Conservation (phyloP, 2,888 invertebrate genomes). For the Bellardia bayeri region DNA sequence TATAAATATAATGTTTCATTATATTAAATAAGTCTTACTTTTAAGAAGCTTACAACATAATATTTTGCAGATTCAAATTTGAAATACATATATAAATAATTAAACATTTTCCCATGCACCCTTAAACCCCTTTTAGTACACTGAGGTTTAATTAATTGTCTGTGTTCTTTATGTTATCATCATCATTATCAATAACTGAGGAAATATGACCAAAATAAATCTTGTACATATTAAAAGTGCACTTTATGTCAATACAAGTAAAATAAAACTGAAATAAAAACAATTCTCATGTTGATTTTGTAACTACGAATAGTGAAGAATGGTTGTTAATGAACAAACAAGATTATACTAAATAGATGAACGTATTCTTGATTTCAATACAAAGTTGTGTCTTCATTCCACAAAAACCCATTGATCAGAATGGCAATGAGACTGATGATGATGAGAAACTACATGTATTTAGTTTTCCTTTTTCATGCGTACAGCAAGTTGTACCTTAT, state of each 20-base stretch:
- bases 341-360: constrained; percentile 3
- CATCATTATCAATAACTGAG: constrained; percentile 50
- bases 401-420: constrained; percentile 45
- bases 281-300: constrained; percentile 55
- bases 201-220: constrained; percentile 53
- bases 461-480: constrained; percentile 49
- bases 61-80: no score
- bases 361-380: constrained; percentile 21
- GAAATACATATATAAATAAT: no score
- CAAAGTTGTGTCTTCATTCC: constrained; percentile 37
- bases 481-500: constrained; percentile 41
- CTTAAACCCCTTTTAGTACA: neutral
- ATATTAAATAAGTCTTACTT: no score
- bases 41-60: no score
- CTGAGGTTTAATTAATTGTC: constrained; percentile 51
- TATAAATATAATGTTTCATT: no score
- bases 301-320: constrained; percentile 38
- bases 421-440: constrained; percentile 44
- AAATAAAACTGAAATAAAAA: constrained; percentile 65
- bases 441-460: constrained; percentile 1
- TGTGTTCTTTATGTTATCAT: constrained; percentile 54
- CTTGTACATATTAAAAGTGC: constrained; percentile 40
- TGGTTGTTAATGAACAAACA: constrained; percentile 32
- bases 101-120: no score
- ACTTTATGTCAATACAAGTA: constrained; percentile 56